Evolutionary conservation across 2,888 invertebrate genomes (phyloP), one percentile per base, ranked within the genome.

Genomic region (Caenorhabditis panamensis): DNA sequence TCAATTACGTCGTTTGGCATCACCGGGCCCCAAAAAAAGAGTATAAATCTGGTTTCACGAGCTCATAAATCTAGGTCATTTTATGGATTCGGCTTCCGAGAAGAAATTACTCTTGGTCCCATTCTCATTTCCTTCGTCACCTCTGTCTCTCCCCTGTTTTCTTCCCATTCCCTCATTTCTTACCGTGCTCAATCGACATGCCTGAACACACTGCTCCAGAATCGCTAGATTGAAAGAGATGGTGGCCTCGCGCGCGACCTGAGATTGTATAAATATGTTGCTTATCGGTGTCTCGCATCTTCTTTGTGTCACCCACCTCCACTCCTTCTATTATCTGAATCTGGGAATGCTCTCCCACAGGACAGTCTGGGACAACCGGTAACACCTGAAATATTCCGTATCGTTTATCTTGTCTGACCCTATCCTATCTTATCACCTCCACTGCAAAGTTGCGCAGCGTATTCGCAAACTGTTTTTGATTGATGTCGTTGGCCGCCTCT

Each of bases 311-410:
- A 36, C 58, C 49, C n/a, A 89, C 77, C n/a, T 84, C 79, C n/a
- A 89, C 88, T 44, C 89, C 89, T 68, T 89, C 89, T 36, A 89
- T 88, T 6, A 89, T 67, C 68, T 89, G 88, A 47, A 89, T 82
- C 59, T 84, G 76, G 0, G 88, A 83, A 31, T 81, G 66, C 49
- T 82, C 86, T 16, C 84, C 87, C 13, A 85, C 66, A 1, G 87
- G 86, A 68, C 88, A 88, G 64, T 85, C 86, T 4, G 86, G 86
- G 9, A 86, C 76, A 0, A 85, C 75, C 18, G 85, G 85, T 9
- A 85, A 54, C 36, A 85, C 80, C 82, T 85, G 28, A 68, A 66
- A 47, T 9, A 36, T 36, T 47, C 9, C 24, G 13, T 26, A 41
- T 61, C n/a, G 16, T 9, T 71, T 47, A 36, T 58, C 37, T 26